Conservation (phyloP, 2,113 vertebrate species). For the Cisticola juncidis region DNA sequence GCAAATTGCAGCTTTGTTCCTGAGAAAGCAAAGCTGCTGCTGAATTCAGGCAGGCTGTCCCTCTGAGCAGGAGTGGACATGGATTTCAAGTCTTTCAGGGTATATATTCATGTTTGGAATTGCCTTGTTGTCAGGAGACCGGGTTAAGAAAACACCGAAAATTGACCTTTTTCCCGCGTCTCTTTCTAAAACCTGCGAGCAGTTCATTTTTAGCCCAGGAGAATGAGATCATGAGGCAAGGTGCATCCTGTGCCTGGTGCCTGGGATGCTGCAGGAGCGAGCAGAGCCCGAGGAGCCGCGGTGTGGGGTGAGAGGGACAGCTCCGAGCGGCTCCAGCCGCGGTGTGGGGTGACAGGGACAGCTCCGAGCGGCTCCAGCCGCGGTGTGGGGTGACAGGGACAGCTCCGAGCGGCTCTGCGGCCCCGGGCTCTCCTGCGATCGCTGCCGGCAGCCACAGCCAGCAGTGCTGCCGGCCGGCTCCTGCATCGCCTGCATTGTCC, state of each 20-base stretch:
- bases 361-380: too few species aligned
- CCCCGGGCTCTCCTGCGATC: rapidly evolving
- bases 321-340: background rate
- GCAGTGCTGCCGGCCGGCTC: background rate
- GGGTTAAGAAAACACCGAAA: background rate
- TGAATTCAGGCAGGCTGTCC: background rate
- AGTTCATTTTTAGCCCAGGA: background rate
- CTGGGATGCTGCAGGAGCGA: background rate
- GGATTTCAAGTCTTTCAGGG: background rate
- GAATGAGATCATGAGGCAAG: background rate
- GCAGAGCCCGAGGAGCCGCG: background rate
- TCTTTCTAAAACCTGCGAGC: background rate
- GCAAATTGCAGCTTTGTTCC: background rate
- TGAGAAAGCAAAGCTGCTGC: background rate
- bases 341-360: background rate
- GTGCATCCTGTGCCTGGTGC: background rate
- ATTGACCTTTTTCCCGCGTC: rapidly evolving
- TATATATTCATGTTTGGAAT: background rate
- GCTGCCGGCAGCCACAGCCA: background rate
- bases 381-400: background rate
- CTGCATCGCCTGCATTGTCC: background rate
- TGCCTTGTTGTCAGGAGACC: background rate
- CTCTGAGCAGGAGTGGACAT: background rate
- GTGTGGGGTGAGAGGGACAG: background rate
- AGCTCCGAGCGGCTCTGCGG: background rate